A percentile compares a stretch with the other conserved stretches of the same genome.
Conservation (phyloP, 1,140 invertebrate genomes). For the Cylas formicarius region DNA sequence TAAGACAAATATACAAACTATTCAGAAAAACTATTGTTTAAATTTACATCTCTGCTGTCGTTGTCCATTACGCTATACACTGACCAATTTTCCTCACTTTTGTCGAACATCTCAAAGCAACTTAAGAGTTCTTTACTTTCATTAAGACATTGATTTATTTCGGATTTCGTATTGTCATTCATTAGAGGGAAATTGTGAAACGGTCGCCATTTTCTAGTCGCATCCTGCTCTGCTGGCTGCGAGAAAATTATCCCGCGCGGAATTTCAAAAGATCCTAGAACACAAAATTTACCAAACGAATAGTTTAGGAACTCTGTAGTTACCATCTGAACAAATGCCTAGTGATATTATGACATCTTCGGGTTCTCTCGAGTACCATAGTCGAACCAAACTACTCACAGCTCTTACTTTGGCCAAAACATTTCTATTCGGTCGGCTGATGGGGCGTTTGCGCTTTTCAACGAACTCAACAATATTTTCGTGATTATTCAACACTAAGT, state of each 20-base stretch:
- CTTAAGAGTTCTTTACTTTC: too few species aligned
- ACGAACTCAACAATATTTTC: slow-evolving; percentile 39
- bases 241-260: slow-evolving; percentile 44
- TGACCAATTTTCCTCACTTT: too few species aligned
- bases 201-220: slow-evolving; percentile 42
- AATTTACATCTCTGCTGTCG: too few species aligned
- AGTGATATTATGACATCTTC: slow-evolving; percentile 41
- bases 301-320: slow-evolving; percentile 6
- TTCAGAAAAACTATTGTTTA: too few species aligned
- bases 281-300: slow-evolving; percentile 1
- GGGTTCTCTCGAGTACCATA: slow-evolving; percentile 42
- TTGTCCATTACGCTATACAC: too few species aligned
- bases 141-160: slow-evolving; percentile 17
- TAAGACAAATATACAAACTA: too few species aligned
- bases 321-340: slow-evolving; percentile 45
- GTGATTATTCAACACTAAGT: slow-evolving; percentile 38
- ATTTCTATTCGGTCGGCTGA: neutral
- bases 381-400: slow-evolving; percentile 39
- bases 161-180: slow-evolving; percentile 11
- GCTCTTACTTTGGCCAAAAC: slow-evolving; percentile 40
- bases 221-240: slow-evolving; percentile 41
- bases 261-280: slow-evolving; percentile 45
- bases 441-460: slow-evolving; percentile 2
- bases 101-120: too few species aligned
- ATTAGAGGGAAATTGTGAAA: slow-evolving; percentile 37